These are phyloP conservation scores for Paratrypauchen microcephalus DNA, from an alignment of 2,797 vertebrate species.

Conservation along the genomic window DNA sequence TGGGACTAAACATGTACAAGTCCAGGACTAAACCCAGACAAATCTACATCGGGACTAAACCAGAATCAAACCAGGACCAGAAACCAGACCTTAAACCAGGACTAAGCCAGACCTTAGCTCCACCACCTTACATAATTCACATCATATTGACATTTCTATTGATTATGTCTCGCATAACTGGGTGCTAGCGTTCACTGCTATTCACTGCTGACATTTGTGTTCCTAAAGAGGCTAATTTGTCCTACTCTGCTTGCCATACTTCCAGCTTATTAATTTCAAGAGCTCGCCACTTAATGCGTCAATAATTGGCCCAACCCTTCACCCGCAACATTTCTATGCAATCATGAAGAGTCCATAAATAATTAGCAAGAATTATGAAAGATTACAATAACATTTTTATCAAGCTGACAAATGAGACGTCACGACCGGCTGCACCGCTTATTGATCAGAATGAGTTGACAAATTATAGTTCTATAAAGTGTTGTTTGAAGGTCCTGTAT, in stretches of 20 bases:
- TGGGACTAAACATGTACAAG: background rate
- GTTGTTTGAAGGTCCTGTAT: background rate
- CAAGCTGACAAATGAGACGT: background rate
- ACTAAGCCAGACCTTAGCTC: background rate
- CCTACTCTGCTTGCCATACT: background rate
- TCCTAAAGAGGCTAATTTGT: constrained; percentile 6
- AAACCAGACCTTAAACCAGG: too few relatives aligned
- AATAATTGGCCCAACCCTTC: background rate
- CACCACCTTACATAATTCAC: background rate
- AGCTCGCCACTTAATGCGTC: background rate
- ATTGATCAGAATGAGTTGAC: constrained; percentile 1
- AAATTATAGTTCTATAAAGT: background rate
- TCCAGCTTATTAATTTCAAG: constrained; percentile 1
- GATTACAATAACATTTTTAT: background rate
- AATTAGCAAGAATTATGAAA: constrained; percentile 2
- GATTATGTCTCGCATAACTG: constrained; percentile 12
- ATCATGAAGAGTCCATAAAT: background rate
- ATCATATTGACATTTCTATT: constrained; percentile 6
- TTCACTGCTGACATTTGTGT: constrained; percentile 1
- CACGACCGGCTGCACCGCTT: background rate
- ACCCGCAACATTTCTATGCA: background rate
- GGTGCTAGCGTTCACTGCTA: background rate
- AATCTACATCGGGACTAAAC: background rate
- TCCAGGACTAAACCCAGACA: background rate
- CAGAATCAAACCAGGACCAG: background rate